Conservation (phyloP, 2,113 vertebrate species). For the Tetrax tetrax region DNA sequence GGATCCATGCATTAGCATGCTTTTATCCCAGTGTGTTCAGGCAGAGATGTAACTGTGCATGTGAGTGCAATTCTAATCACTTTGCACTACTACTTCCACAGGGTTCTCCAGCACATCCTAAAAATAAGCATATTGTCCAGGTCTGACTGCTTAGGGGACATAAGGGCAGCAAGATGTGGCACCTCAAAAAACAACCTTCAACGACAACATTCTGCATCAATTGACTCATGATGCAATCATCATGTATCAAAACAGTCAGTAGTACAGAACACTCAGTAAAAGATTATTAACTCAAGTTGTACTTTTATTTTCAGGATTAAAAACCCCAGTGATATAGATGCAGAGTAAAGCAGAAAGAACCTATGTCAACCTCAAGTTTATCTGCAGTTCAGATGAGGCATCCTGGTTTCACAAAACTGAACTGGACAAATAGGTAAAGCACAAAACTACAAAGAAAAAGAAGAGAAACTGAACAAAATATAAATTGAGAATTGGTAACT, state of each 20-base stretch:
- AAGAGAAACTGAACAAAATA: background rate
- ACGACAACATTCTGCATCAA: background rate
- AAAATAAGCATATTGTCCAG: background rate
- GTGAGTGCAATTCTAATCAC: background rate
- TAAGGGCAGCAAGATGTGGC: background rate
- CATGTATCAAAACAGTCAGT: background rate
- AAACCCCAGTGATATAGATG: background rate
- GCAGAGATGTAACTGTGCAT: background rate
- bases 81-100: background rate
- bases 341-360: background rate
- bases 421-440: background rate
- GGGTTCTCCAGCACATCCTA: background rate
- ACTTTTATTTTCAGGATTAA: constrained; percentile 65
- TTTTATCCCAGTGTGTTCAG: background rate
- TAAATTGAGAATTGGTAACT: background rate
- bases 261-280: background rate
- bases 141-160: background rate
- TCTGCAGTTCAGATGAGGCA: constrained; percentile 64
- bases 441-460: background rate
- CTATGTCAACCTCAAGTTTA: constrained; percentile 7
- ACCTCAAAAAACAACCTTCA: background rate
- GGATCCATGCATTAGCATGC: background rate
- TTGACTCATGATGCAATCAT: background rate
- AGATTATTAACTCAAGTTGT: background rate
- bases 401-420: constrained; percentile 40